phyloP scores from a whole-genome alignment of 1,140 invertebrate species.

The Calosoma granatense region DNA sequence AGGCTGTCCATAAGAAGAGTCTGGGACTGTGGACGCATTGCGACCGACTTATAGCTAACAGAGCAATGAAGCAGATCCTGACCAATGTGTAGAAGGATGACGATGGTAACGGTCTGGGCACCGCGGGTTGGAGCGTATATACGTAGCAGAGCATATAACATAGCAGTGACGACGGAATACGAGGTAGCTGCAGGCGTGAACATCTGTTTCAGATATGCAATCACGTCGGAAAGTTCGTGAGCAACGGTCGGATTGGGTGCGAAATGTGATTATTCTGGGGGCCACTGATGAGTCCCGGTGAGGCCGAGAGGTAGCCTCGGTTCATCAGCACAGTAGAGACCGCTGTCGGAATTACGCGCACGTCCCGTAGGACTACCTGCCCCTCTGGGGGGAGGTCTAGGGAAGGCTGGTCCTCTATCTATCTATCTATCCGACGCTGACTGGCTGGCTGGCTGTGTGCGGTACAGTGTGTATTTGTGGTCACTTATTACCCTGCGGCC shows the following conservation, averaged over 20 bases:
- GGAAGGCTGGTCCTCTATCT: background rate
- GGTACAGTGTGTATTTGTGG: no score
- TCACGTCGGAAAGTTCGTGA: background rate
- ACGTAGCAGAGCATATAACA: no score
- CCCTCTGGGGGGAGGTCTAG: background rate
- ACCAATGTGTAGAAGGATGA: no score
- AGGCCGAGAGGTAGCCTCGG: background rate
- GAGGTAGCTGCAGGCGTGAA: background rate
- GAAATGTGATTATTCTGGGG: slow-evolving; percentile 3
- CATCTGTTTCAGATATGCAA: slow-evolving; percentile 6
- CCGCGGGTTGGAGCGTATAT: no score
- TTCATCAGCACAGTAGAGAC: background rate
- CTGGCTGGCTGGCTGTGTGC: no score
- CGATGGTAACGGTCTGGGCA: no score
- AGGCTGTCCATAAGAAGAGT: no score
- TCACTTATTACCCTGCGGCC: no score
- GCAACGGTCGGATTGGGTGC: background rate
- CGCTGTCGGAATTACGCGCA: background rate
- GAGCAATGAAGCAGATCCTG: no score
- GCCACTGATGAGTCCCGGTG: background rate
- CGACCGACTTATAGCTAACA: no score
- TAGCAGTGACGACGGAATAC: no score
- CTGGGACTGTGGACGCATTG: no score
- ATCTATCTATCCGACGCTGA: background rate
- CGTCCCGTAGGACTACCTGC: background rate